phyloP scores from a whole-genome alignment of 37 sponge, comb jelly and placozoan species.

The Ianthella basta region DNA sequence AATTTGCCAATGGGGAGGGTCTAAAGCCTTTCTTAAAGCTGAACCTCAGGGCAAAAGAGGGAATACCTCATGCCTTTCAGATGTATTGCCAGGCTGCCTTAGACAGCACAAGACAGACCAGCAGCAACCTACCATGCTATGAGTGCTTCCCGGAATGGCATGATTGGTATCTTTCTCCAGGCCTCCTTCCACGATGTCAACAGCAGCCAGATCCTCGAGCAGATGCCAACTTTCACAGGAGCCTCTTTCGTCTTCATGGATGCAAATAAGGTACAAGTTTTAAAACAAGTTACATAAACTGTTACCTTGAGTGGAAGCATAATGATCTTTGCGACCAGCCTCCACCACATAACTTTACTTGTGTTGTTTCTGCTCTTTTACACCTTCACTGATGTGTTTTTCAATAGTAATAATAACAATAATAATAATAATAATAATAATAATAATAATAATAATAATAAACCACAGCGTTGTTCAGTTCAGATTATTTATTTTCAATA shows the following conservation, averaged over 20 bases:
- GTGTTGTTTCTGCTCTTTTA: too few species aligned
- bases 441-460: too few species aligned
- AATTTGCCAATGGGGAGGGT: slow-evolving; percentile 20
- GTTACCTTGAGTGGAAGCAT: too few species aligned
- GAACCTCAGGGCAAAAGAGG: not conserved
- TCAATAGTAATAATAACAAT: too few species aligned
- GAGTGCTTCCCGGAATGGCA: not conserved
- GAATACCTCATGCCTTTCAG: not conserved
- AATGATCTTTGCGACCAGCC: too few species aligned
- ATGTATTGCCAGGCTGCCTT: not conserved
- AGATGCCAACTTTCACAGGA: not conserved
- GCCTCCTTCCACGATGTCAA: not conserved
- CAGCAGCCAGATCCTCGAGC: not conserved
- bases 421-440: too few species aligned
- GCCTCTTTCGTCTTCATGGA: not conserved
- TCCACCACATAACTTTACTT: too few species aligned
- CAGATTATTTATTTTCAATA: too few species aligned
- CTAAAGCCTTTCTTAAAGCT: not conserved
- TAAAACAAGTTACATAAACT: too few species aligned
- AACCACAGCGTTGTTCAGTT: too few species aligned
- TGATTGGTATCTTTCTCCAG: not conserved
- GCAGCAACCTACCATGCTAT: not conserved
- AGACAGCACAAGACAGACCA: not conserved
- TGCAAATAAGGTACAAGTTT: not conserved
- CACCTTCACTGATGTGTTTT: too few species aligned